Evolutionary conservation across 1,140 invertebrate species (phyloP), one percentile per base, ranked within the genome.

Genomic region (Microplitis mediator): DNA sequence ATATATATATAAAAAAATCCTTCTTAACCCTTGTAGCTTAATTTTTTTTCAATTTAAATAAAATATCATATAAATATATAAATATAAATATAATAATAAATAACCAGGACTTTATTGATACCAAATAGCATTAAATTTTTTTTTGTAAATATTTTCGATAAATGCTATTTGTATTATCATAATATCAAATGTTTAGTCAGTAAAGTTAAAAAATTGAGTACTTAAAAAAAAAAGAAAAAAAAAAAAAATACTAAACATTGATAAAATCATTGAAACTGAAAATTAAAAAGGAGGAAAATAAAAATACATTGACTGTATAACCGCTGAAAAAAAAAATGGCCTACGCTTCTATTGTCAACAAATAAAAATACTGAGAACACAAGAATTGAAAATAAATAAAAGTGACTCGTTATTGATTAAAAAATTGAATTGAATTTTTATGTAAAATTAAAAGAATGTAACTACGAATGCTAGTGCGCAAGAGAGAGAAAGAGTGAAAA

Each of bases 331-430:
- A 65, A 66, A 66, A 51, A 51, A 66, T 66, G 65, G 65, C 65
- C 65, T 68, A 68, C 51, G 65, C 65, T 68, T 68, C 51, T 68
- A 54, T 56, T 68, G 51, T 68, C 65, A 68, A 45, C 54, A 23
- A 68, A 67, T 23, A 23, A 23, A 23, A 23, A 23, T 23, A 23
- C 23, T 23, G 23, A 23, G 23, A 23, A 23, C 23, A 23, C 23
- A 23, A 23, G 23, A 23, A 23, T 23, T 23, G 23, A 23, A 23
- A 23, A 23, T 23, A 45, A 67, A 68, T 5, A 54, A 54, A 54
- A 5, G 65, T 68, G 32, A 52, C 56, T 54, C 23, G 56, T 68
- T 68, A 51, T 51, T 68, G 56, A 52, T 56, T 32, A 68, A 31
- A 13, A 34, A 52, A 68, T 34, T 68, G 31, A 51, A 68, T 51